Base-by-base conservation (phyloP, 1,140 invertebrate genomes). In the Ruditapes philippinarum region DNA sequence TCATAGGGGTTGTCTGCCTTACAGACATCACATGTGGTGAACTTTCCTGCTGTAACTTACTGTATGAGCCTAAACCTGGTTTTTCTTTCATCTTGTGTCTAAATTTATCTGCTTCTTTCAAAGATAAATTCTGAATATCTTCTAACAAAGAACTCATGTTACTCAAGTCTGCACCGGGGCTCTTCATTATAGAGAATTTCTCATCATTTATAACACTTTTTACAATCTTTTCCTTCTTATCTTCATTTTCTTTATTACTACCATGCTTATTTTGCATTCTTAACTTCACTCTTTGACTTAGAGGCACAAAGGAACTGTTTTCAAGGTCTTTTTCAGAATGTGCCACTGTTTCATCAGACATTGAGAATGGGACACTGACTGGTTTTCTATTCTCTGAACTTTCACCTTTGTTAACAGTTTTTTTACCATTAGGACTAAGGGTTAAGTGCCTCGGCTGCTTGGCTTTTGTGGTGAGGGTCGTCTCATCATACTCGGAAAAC, bases 381-480 rank as follows among this genome's bases (percentile, higher is more conserved):
- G 73, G 65, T 70, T 70, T 70, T 38, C 65, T 70, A 28, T 9
- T 14, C 17, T 38, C 14, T 5, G 65, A 36, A 40, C 22, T 17
- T 22, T 70, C 65, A 4, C 65, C 33, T 54, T 57, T 78, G 19
- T 4, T 51, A 31, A 0, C 14, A 0, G 74, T 33, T 49, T 54
- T 78, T 54, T 78, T 78, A 7, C 14, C 4, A 49, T 51, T 81
- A 42, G 79, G 54, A 81, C 60, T 81, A 36, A 78, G 45, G 1
- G 85, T 78, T n/a, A 78, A 28, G 40, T 78, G 60, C 25, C 70
- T 88, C 25, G 85, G 73, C 40, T 88, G 85, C 78, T 78, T 79
- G 25, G 73, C 74, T 40, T 88, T 88, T 0, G 51, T 76, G 9
- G 74, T 68, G 1, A 79, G 31, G 36, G 25, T 36, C 12, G 49